Conservation (phyloP, 2,113 vertebrate genomes). For the Anguilla japonica region DNA sequence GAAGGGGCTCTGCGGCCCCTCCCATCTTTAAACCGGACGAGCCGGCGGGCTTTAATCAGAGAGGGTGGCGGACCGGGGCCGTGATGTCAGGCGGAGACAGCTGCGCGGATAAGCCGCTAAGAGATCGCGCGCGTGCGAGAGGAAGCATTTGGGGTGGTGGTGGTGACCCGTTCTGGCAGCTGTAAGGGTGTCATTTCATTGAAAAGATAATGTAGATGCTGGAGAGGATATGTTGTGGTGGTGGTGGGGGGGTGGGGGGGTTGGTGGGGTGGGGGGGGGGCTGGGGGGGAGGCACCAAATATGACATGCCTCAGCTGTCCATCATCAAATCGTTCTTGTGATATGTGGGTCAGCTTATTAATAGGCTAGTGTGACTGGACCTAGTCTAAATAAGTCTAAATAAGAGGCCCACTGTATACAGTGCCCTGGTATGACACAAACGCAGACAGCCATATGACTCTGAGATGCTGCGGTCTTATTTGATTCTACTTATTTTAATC, state of each 20-base stretch:
- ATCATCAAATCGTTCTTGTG: slow-evolving; percentile 49
- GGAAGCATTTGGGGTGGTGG: neutral
- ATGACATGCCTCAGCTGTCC: slow-evolving; percentile 50
- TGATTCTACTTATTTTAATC: neutral
- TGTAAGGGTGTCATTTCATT: slow-evolving; percentile 3
- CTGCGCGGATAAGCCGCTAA: neutral
- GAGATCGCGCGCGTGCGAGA: neutral
- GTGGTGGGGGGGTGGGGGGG: neutral
- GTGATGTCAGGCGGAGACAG: neutral
- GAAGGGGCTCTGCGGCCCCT: slow-evolving; percentile 29
- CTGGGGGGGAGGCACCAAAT: slow-evolving; percentile 37
- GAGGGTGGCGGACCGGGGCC: neutral
- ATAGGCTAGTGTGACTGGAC: slow-evolving; percentile 46
- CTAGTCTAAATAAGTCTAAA: slow-evolving; percentile 49
- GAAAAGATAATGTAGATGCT: neutral
- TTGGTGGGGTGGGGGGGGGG: neutral
- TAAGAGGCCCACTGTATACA: slow-evolving; percentile 45
- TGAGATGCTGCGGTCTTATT: neutral
- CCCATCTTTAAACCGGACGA: slow-evolving; percentile 30
- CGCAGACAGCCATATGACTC: neutral
- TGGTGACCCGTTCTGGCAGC: neutral
- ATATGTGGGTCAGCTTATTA: slow-evolving; percentile 63
- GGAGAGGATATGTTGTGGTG: neutral
- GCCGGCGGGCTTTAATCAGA: slow-evolving; percentile 35
- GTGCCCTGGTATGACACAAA: slow-evolving; percentile 10